Evolutionary conservation across 2,113 vertebrate species (phyloP).

Genomic region (Saimiri boliviensis): DNA sequence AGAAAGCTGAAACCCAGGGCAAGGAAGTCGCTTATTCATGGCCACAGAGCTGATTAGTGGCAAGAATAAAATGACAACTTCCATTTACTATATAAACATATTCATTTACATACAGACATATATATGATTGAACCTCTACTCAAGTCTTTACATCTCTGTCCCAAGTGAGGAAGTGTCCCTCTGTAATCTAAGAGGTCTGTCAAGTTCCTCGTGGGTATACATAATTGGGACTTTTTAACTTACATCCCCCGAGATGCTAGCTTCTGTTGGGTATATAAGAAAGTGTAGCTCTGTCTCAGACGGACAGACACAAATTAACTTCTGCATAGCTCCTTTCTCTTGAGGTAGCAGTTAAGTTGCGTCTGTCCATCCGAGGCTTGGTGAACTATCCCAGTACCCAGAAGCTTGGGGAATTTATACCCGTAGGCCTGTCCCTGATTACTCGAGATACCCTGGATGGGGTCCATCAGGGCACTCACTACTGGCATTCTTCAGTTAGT

Average conservation of each 20-base stretch:
- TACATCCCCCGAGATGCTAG: neutral
- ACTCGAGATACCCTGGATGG: neutral
- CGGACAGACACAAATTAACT: too few relatives aligned
- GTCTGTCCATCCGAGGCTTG: neutral
- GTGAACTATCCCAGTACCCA: neutral
- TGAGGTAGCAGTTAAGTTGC: neutral
- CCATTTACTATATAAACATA: neutral
- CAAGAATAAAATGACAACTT: conserved; percentile 18
- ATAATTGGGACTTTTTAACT: neutral
- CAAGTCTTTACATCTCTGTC: neutral
- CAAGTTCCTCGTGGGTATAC: neutral
- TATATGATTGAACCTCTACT: neutral
- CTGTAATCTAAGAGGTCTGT: neutral
- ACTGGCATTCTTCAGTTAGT: neutral
- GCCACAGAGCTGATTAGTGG: neutral
- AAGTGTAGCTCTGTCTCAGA: neutral
- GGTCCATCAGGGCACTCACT: neutral
- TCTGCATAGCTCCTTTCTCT: neutral
- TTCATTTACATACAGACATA: neutral
- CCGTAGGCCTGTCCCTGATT: neutral
- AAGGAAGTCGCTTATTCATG: neutral
- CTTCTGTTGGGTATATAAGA: neutral
- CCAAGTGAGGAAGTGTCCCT: neutral
- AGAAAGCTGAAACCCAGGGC: neutral
- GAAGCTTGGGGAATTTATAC: neutral